phyloP scores from a whole-genome alignment of 1,140 invertebrate species.

The Euglossa dilemma region DNA sequence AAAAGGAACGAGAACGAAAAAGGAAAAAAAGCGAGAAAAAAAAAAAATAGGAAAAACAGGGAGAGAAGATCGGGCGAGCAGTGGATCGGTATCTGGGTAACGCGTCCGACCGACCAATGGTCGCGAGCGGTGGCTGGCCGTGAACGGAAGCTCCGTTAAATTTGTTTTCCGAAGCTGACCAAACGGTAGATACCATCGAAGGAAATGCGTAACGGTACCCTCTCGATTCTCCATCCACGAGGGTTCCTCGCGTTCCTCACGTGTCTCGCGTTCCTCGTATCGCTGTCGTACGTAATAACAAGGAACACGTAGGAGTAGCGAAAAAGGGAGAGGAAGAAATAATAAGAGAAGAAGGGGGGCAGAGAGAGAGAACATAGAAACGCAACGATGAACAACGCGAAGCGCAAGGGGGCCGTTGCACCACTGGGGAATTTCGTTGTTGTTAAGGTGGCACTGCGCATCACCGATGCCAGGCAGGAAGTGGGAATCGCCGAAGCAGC shows the following conservation, averaged over 20 bases:
- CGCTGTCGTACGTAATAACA: too few relatives aligned
- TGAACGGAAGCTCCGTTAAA: conserved; percentile 18
- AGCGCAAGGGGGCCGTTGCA: conserved; percentile 68
- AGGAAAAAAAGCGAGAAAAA: neutral
- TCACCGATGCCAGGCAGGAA: conserved; percentile 81
- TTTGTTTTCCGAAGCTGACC: conserved; percentile 14
- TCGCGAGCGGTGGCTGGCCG: neutral
- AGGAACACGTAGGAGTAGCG: neutral
- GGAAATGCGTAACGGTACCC: conserved; percentile 20
- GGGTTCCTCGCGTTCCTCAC: neutral
- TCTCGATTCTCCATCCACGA: neutral
- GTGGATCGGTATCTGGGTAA: conserved; percentile 21
- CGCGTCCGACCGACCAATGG: neutral
- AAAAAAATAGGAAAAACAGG: neutral
- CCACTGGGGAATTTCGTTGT: conserved; percentile 77
- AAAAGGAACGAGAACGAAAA: too few relatives aligned
- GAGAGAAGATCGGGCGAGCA: conserved; percentile 3
- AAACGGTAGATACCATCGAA: neutral
- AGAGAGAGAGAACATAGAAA: neutral
- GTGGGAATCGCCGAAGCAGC: conserved; percentile 75
- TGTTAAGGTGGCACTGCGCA: conserved; percentile 81
- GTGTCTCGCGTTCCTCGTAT: neutral
- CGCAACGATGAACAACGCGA: conserved; percentile 57
- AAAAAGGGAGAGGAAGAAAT: neutral
- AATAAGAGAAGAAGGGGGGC: too few relatives aligned